Evolutionary conservation across 2,113 vertebrate genomes (phyloP), one percentile per base, ranked within the genome.

Genomic region (Burhinus oedicnemus): DNA sequence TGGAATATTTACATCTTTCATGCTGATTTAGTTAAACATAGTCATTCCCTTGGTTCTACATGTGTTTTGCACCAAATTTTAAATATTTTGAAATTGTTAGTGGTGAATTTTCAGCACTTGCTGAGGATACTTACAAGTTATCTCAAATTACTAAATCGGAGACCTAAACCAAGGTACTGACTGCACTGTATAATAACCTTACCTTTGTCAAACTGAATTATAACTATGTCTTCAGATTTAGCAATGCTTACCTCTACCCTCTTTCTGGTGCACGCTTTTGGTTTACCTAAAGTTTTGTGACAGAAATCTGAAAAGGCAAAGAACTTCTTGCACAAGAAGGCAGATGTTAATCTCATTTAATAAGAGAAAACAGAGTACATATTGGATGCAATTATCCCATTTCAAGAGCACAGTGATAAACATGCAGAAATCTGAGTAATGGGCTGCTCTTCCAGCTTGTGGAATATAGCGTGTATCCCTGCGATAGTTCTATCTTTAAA

Each of bases 11-110:
- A 83, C 70, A 49, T 93, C 92, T 96, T 93, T 94, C 62, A 69
- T 93, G 83, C 74, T 96, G 91, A 96, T 92, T 97, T 97, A 96
- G 97, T 98, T 96, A 96, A 97, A 86, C 47, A 40, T 92, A 96
- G 64, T 94, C 58, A 91, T 95, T 97, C 82, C 96, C 45, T 86
- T 93, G 90, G 89, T 97, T 97, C 91, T 95, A 87, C 72, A 75
- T 36, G 66, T 92, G 38, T 96, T 96, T 97, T 97, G 36, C 55
- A 55, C 51, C 83, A n/a, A 89, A 77, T 89, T 97, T 95, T 93
- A 96, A 97, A 85, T 88, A 96, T 90, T 95, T 88, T 58, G 93
- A 70, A 66, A 71, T 80, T 84, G 51, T 90, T 91, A 65, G 32
- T 81, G 58, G 30, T 92, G 92, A 96, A 65, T 88, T 95, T 40